Evolutionary conservation across 2,797 vertebrate genomes (phyloP), one percentile per base, ranked within the genome.

Genomic region (Leuciscus waleckii): DNA sequence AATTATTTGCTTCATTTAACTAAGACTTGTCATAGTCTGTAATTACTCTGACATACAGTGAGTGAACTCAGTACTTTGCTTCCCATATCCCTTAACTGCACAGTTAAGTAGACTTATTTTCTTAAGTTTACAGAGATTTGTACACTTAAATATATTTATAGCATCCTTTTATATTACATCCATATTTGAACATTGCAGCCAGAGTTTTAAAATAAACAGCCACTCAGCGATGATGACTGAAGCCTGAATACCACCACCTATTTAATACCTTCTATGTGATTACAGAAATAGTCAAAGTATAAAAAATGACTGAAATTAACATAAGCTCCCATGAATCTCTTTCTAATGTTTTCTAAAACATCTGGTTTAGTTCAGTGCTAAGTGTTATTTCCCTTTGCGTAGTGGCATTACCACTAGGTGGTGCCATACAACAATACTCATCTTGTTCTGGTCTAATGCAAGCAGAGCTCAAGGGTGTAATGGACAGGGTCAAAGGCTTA

Each of bases 401-500:
- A 11, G 70, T 56, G 69, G 1, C 29, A 77, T 16, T 32, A 41
- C 61, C 89, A 88, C 87, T 84, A 88, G 87, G 51, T 87, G 89
- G 89, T 71, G 39, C 74, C 86, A 86, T 46, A 79, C 63, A 90
- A 54, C 69, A 56, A 29, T 21, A 35, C 16, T 69, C 35, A 26
- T 54, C 29, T 21, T 8, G 2, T 16, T 17, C 46, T 73, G 43
- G 67, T 51, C 37, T 56, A 63, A 17, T 5, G 23, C 56, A 26
- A 19, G 46, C 17, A 84, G 19, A 73, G 54, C 23, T 56, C 75
- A 73, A 56, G 26, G 21, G 81, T 82, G 68, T 71, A 54, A 82
- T 37, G 41, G 69, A 71, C 78, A 80, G 79, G 43, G 56, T 46
- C n/a, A 19, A 37, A 70, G 77, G 95, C 97, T 95, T 94, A 99